These are phyloP conservation scores for Drosophila tanythrix DNA, from an alignment of 2,888 invertebrate genomes.

Conservation along the genomic window DNA sequence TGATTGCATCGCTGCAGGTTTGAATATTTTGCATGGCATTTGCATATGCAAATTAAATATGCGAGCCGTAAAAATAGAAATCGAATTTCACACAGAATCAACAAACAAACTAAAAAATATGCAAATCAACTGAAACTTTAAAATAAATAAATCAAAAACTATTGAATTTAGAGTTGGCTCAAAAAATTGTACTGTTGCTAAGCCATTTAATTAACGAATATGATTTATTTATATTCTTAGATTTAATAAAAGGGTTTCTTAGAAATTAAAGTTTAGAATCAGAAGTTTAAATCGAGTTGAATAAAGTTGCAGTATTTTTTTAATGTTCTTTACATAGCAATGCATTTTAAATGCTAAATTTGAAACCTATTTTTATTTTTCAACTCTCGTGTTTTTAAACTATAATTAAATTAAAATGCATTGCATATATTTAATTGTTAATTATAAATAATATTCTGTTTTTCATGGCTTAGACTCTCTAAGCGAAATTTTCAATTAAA, in stretches of 20 bases:
- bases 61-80: slow-evolving; percentile 17
- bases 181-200: not conserved
- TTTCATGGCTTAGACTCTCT: too few relatives aligned
- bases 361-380: too few relatives aligned
- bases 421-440: too few relatives aligned
- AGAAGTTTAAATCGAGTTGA: too few relatives aligned
- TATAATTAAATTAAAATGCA: too few relatives aligned
- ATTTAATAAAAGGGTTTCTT: not conserved
- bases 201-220: not conserved
- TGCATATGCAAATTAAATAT: slow-evolving; percentile 38
- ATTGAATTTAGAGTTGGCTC: not conserved
- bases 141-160: not conserved
- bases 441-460: too few relatives aligned
- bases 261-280: too few relatives aligned
- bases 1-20: slow-evolving; percentile 15
- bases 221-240: not conserved
- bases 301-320: not conserved
- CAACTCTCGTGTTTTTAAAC: too few relatives aligned
- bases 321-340: too few relatives aligned
- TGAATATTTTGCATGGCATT: slow-evolving; percentile 30
- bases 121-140: slow-evolving; percentile 17
- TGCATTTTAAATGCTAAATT: too few relatives aligned
- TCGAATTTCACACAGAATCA: slow-evolving; percentile 9
- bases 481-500: too few relatives aligned
- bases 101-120: not conserved